A percentile compares a stretch with the other conserved stretches of the same genome.
phyloP scores from a whole-genome alignment of 1,140 invertebrate genomes.

The Drosophila tristis region DNA sequence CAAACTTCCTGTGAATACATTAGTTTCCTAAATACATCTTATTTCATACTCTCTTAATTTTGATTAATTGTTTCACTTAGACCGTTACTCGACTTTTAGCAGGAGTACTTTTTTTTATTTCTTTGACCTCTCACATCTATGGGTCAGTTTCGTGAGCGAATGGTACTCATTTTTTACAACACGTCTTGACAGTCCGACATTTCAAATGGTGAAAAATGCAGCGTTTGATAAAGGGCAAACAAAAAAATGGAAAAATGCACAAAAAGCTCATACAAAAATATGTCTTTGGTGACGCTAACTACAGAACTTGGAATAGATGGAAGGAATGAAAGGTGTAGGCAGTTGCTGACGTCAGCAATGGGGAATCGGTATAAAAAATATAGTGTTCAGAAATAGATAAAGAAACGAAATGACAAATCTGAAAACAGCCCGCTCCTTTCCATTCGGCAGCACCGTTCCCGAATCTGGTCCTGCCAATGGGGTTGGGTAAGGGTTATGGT shows the following conservation, averaged over 20 bases:
- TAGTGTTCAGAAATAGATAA: slow-evolving; percentile 24
- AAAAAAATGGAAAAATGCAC: neutral
- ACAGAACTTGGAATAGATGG: neutral
- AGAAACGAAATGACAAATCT: neutral
- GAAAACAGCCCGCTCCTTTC: slow-evolving; percentile 10
- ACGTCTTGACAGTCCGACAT: no score
- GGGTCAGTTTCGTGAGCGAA: no score
- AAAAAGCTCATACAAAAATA: slow-evolving; percentile 3
- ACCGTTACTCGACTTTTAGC: no score
- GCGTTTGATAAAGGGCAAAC: neutral
- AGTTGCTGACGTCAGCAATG: slow-evolving; percentile 27
- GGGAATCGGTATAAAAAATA: neutral
- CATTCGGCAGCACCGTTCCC: no score
- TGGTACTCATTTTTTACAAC: no score
- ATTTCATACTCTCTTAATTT: neutral
- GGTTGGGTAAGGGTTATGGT: no score
- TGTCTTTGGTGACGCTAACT: neutral
- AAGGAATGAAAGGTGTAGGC: no score
- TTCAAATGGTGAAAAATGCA: neutral
- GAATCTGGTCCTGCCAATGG: no score
- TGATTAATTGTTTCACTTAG: slow-evolving; percentile 2
- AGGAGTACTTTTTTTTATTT: neutral
- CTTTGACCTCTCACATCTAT: neutral
- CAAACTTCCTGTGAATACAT: neutral
- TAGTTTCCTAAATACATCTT: no score